phyloP scores from a whole-genome alignment of 2,797 vertebrate genomes.

The Mico argentatus region DNA sequence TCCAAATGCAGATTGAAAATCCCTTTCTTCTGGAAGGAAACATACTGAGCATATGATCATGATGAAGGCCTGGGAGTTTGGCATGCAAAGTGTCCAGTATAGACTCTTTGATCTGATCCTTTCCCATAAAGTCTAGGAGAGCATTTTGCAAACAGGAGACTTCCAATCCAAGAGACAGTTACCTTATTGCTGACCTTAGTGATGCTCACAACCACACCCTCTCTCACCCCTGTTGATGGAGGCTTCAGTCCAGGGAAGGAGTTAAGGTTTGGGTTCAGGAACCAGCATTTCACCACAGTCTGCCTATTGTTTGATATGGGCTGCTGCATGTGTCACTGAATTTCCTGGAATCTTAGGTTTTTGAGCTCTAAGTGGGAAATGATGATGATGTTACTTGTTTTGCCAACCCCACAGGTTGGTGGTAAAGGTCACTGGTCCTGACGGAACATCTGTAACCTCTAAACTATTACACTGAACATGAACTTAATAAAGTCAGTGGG shows the following conservation, averaged over 20 bases:
- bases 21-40: neutral
- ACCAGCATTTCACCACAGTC: neutral
- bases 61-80: neutral
- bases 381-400: neutral
- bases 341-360: neutral
- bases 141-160: neutral
- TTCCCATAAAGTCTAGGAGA: neutral
- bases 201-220: neutral
- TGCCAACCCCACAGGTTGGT: neutral
- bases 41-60: neutral
- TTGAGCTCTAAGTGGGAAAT: neutral
- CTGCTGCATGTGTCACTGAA: neutral
- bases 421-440: neutral
- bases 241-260: neutral
- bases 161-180: neutral
- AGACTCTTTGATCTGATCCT: neutral
- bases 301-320: neutral
- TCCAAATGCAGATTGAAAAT: neutral
- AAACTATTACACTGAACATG: neutral
- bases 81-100: neutral
- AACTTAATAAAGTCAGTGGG: neutral
- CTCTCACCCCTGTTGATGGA: neutral
- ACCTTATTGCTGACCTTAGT: neutral
- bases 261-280: neutral
- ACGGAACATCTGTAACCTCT: neutral